These are phyloP conservation scores for Choristoneura rosaceana DNA, from an alignment of 2,888 invertebrate species.

Conservation along the genomic window DNA sequence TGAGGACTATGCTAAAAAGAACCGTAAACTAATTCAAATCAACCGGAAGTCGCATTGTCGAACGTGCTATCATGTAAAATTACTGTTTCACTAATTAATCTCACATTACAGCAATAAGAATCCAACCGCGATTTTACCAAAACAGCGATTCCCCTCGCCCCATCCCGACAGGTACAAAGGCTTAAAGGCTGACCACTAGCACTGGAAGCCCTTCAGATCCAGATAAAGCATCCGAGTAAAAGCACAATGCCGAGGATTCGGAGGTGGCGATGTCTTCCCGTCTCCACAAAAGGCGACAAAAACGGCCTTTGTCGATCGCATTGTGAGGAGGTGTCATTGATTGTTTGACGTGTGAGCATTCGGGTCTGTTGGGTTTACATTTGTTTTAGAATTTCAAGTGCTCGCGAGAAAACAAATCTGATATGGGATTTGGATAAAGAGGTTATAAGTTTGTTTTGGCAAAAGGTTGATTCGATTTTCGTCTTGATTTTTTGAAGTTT, in stretches of 20 bases:
- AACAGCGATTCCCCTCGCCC: background rate
- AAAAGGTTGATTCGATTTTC: too few relatives aligned
- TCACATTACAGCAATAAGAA: background rate
- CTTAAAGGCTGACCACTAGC: constrained; percentile 38
- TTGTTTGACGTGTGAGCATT: constrained; percentile 48
- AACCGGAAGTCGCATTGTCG: too few relatives aligned
- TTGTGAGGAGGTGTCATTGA: constrained; percentile 52
- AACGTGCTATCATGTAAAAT: too few relatives aligned
- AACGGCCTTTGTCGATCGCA: constrained; percentile 40
- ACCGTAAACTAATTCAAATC: too few relatives aligned
- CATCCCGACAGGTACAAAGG: background rate
- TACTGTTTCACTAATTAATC: background rate
- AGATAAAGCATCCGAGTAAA: constrained; percentile 1
- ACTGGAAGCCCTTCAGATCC: constrained; percentile 10
- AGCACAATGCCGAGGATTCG: constrained; percentile 6
- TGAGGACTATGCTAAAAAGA: too few relatives aligned
- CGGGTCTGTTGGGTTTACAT: constrained; percentile 10
- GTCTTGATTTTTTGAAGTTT: too few relatives aligned
- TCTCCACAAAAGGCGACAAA: constrained; percentile 13
- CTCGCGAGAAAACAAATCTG: constrained; percentile 25
- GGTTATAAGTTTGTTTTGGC: too few relatives aligned
- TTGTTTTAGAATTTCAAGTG: constrained; percentile 12
- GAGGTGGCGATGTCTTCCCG: constrained; percentile 23
- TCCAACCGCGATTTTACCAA: background rate
- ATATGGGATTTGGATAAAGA: background rate